Conservation (phyloP, 2,888 invertebrate genomes). For the Pollenia amentaria region DNA sequence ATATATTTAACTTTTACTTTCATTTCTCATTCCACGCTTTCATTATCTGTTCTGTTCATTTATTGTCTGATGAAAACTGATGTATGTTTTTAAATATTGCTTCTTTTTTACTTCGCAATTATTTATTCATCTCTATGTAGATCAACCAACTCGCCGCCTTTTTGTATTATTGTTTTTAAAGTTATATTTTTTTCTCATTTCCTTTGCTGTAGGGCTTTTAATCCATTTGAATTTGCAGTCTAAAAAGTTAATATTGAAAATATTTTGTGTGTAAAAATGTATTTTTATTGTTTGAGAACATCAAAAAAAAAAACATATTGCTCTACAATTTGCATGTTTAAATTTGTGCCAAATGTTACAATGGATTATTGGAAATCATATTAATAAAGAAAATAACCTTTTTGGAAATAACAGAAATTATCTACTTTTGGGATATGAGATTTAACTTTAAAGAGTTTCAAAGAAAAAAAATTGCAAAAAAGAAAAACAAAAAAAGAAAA, state of each 20-base stretch:
- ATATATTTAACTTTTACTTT: slow-evolving; percentile 40
- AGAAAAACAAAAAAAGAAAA: too few species aligned
- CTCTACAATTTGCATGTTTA: slow-evolving; percentile 43
- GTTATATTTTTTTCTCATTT: slow-evolving; percentile 29
- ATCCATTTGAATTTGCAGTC: slow-evolving; percentile 61
- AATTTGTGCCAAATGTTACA: slow-evolving; percentile 24
- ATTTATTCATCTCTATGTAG: slow-evolving; percentile 47
- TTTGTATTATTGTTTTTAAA: slow-evolving; percentile 28
- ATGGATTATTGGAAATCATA: slow-evolving; percentile 19
- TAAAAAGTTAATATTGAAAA: slow-evolving; percentile 67
- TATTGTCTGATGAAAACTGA: slow-evolving; percentile 32
- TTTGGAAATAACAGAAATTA: too few species aligned
- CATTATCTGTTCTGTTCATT: slow-evolving; percentile 22
- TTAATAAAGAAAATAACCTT: slow-evolving; percentile 16
- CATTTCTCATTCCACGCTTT: slow-evolving; percentile 29
- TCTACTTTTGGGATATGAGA: too few species aligned
- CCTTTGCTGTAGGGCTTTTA: slow-evolving; percentile 54
- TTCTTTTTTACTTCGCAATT: slow-evolving; percentile 30
- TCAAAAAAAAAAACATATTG: slow-evolving; percentile 29
- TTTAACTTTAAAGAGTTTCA: too few species aligned
- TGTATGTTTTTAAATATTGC: slow-evolving; percentile 27
- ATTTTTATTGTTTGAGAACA: not conserved
- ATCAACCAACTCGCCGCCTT: slow-evolving; percentile 16
- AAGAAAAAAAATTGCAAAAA: too few species aligned
- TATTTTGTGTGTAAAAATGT: slow-evolving; percentile 43